Evolutionary conservation across 2,113 vertebrate genomes (phyloP).

Genomic region (Myrmecobius fasciatus): DNA sequence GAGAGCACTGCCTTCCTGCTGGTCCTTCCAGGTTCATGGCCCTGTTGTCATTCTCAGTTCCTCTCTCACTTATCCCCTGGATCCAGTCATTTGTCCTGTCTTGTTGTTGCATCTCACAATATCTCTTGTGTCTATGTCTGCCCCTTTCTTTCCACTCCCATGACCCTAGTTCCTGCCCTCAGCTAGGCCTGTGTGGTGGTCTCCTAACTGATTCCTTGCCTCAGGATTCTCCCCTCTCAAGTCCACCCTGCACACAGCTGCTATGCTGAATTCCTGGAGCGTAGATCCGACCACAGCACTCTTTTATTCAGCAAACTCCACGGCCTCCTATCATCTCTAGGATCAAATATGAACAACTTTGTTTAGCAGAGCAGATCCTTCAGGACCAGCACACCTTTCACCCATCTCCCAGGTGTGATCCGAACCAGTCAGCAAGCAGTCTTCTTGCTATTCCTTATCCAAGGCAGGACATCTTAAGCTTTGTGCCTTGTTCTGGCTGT

Average conservation of each 20-base stretch:
- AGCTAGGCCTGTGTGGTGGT: background rate
- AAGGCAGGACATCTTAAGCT: background rate
- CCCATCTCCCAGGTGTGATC: background rate
- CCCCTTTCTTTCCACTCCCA: background rate
- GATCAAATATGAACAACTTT: background rate
- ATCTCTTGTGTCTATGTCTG: background rate
- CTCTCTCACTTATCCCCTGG: background rate
- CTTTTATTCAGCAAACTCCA: background rate
- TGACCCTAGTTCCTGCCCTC: background rate
- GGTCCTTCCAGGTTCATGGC: background rate
- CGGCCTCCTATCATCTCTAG: background rate
- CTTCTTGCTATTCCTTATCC: background rate
- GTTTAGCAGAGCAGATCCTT: background rate
- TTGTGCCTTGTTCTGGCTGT: background rate
- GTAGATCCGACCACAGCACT: background rate
- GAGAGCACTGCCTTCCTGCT: background rate
- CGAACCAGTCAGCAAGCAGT: background rate
- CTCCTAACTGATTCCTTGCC: background rate
- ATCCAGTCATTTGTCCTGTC: background rate
- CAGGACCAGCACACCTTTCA: background rate
- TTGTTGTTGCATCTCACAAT: background rate
- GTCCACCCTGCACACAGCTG: background rate
- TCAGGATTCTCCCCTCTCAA: background rate
- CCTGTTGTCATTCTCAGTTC: background rate
- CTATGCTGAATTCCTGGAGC: background rate